These are phyloP conservation scores for Illadopsis cleaveri DNA, from an alignment of 2,113 vertebrate genomes.

Conservation along the genomic window DNA sequence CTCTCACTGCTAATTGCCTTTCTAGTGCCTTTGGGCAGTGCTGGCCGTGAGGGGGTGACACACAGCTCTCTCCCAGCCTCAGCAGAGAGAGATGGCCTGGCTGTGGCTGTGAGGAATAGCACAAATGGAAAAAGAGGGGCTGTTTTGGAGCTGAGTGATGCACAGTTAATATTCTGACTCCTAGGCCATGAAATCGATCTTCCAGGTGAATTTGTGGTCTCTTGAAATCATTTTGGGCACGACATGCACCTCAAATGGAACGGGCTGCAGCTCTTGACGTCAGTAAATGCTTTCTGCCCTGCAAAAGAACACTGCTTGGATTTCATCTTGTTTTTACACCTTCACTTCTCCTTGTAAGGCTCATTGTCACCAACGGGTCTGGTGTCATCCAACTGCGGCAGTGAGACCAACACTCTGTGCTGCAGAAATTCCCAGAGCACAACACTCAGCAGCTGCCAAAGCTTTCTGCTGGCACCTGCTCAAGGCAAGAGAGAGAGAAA, in stretches of 20 bases:
- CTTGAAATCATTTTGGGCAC: slow-evolving; percentile 26
- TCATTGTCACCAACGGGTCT: slow-evolving; percentile 49
- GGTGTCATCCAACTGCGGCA: slow-evolving; percentile 59
- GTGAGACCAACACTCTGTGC: slow-evolving; percentile 56
- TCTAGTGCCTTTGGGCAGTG: neutral
- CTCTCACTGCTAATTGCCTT: neutral
- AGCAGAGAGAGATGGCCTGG: neutral
- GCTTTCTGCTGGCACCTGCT: slow-evolving; percentile 58
- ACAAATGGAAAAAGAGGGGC: neutral
- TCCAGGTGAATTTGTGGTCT: slow-evolving; percentile 52
- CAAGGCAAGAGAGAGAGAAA: slow-evolving; percentile 28
- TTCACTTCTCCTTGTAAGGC: slow-evolving; percentile 64
- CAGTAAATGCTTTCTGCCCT: slow-evolving; percentile 49
- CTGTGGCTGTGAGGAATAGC: neutral
- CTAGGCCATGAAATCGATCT: slow-evolving; percentile 62
- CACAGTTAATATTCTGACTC: slow-evolving; percentile 50
- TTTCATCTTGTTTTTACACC: slow-evolving; percentile 65
- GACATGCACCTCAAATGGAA: slow-evolving; percentile 20
- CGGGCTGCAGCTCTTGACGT: slow-evolving; percentile 17
- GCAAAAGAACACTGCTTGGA: slow-evolving; percentile 53
- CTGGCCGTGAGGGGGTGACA: neutral
- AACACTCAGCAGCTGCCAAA: slow-evolving; percentile 51
- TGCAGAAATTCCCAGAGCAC: slow-evolving; percentile 59
- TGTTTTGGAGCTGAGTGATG: neutral
- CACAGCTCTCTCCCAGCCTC: neutral